Base-by-base conservation (phyloP, 2,797 vertebrate species). In the Acipenser ruthenus region DNA sequence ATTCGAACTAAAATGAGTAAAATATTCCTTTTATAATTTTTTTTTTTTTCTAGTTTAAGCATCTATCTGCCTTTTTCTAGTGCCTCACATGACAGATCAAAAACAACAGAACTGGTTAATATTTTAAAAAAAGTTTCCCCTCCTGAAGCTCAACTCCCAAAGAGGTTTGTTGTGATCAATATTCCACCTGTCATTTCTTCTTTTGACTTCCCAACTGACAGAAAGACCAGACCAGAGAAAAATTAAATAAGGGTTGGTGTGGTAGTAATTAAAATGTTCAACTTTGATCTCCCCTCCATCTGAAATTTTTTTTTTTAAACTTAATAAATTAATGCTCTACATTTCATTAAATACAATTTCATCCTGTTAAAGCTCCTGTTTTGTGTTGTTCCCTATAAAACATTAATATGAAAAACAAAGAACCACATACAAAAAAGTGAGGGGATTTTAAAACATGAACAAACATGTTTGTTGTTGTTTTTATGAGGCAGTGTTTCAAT, bases 151-250 rank as follows among this genome's bases (percentile, higher is more conserved):
- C 53, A 66, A 58, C 56, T 73, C 72, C 69, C 73, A 68, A 49
- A 70, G 74, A 73, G 73, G 68, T 72, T 68, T 64, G 67, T 56
- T 62, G 62, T 66, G 72, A 79, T 79, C 74, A 76, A 78, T 78
- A 79, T 65, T 72, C 70, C 60, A 68, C 74, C 68, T 69, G 71
- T 76, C 73, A 73, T 69, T 68, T 68, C 65, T 55, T 60, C 64
- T 70, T 67, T 62, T 65, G 49, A 67, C 59, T 70, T 65, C 65
- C 55, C 70, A 68, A 66, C 68, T 65, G 69, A 74, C 61, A 71
- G 66, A 67, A 71, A 66, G 50, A 71, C 58, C 15, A 60, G 51
- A 56, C 52, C 11, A 47, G 10, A 60, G 50, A 6, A 48, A 51
- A 49, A 37, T 8, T 12, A 15, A 9, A 15, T 3, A 48, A 37